Evolutionary conservation across 2,797 vertebrate genomes (phyloP).

Genomic region (Cirrhinus molitorella): DNA sequence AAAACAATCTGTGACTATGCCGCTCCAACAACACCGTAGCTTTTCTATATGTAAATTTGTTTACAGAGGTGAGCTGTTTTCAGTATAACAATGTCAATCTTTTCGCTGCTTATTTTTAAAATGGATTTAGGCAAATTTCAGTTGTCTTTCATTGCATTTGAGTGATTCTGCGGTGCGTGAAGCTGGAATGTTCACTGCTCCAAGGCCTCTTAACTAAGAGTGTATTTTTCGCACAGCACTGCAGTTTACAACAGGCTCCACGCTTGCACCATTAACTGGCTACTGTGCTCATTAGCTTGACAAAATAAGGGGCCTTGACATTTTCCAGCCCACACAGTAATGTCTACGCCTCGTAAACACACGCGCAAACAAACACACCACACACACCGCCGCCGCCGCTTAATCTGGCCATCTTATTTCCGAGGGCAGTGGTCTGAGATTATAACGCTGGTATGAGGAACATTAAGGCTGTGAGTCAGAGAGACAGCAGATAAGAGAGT

Average conservation of each 20-base stretch:
- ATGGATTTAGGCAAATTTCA: constrained; percentile 10
- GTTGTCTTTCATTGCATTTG: constrained; percentile 21
- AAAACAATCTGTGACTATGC: constrained; percentile 28
- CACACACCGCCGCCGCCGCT: not conserved
- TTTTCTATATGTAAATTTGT: constrained; percentile 32
- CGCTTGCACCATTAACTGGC: constrained; percentile 50
- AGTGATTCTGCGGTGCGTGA: constrained; percentile 6
- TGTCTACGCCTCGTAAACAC: constrained; percentile 48
- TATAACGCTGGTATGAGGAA: constrained; percentile 49
- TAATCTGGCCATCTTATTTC: constrained; percentile 54
- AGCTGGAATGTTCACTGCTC: constrained; percentile 17
- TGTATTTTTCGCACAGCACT: constrained; percentile 40
- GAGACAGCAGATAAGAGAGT: constrained; percentile 46
- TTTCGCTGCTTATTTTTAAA: not conserved
- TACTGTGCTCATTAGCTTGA: constrained; percentile 59
- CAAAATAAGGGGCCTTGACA: constrained; percentile 58
- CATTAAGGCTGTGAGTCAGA: constrained; percentile 57
- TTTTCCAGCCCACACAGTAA: constrained; percentile 59
- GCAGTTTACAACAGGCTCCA: constrained; percentile 50
- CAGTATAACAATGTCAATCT: constrained; percentile 9
- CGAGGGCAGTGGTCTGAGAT: constrained; percentile 53
- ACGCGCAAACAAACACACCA: constrained; percentile 39
- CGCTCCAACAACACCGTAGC: not conserved
- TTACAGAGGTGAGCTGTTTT: not conserved
- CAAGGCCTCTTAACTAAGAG: constrained; percentile 43